Base-by-base conservation (phyloP, 2,113 vertebrate genomes). In the Anser cygnoides region DNA sequence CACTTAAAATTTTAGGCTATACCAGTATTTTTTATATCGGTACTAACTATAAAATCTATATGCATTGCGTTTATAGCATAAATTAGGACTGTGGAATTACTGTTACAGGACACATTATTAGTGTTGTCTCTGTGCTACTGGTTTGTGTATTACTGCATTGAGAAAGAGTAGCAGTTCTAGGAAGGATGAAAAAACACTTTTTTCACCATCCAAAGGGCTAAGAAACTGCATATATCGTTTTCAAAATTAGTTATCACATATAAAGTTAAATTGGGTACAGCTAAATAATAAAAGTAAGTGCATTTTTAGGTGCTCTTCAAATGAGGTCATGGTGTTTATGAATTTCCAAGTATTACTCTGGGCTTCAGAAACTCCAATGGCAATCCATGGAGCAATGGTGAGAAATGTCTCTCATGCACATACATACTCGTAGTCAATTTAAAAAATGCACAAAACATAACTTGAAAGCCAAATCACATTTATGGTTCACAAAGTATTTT, bases 211-310 rank as follows among this genome's bases (percentile, higher is more conserved):
- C 33, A 28, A 2, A 6, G 61, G 66, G 84, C 77, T 39, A 37
- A 23, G 79, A 92, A 95, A 90, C 79, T 63, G 54, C 37, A 63
- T 29, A 29, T 43, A 67, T 54, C 63, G n/a, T 17, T 90, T 88
- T 68, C 66, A 68, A 72, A 90, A 94, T 89, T 88, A 91, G 43
- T 80, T 79, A 79, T 86, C 80, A 44, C 52, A 23, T 49, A n/a
- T 67, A 63, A 39, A 75, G 52, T 65, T 79, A 6, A 1, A 19
- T 46, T 67, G 7, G 52, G 63, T 89, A 79, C 26, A 39, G 58
- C 84, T 72, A 50, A 95, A 86, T 44, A 91, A 55, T 89, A 94
- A 94, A 86, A 89, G 55, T 33, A 73, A 87, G 75, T 37, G 52
- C 37, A 37, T 76, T 89, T 85, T 95, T 75, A 89, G 57, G 43